Base-by-base conservation (phyloP, 1,140 invertebrate genomes). In the Gyrodactylus bullatarudis region DNA sequence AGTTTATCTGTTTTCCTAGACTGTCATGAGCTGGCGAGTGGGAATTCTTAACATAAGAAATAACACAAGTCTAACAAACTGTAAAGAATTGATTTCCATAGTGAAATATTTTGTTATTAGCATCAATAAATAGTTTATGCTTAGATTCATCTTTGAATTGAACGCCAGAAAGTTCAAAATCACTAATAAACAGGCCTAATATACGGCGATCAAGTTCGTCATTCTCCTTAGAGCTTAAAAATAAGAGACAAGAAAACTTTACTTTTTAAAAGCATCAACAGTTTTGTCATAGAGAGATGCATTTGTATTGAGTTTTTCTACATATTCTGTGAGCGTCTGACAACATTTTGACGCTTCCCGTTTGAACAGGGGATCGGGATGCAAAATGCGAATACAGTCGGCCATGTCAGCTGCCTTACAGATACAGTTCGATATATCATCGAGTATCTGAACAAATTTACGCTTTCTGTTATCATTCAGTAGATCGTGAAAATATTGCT, bases 381-480 rank as follows among this genome's bases (percentile, higher is more conserved):
- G 91, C 2, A 88, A 88, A 34, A 91, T 84, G 75, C 91, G 83
- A 20, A 96, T 84, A 83, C 95, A 96, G 80, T 97, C 92, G 2
- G 91, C 87, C 77, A 96, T 82, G 82, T 97, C 93, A 24, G 92
- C 93, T 0, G 96, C 90, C 83, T 87, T 86, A 80, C 92, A 97
- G 8, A 97, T 78, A 1, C 86, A 86, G 78, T 96, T 87, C 0
- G 91, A 95, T 0, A 97, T 82, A 74, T 96, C 87, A 81, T 96
- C 92, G 82, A 96, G 95, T 68, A 96, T 86, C 34, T 75, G 34
- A 54, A 54, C 34, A 54, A n/a, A 16, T 16, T 54, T 54, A 8
- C 34, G 34, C n/a, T 54, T 54, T 8, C 8, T 54, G 8, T 8
- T 54, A n/a, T 54, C 34, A 54, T n/a, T 54, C 8, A 54, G n/a